These are phyloP conservation scores for Verasper variegatus DNA, from an alignment of 2,113 vertebrate genomes.

Conservation along the genomic window DNA sequence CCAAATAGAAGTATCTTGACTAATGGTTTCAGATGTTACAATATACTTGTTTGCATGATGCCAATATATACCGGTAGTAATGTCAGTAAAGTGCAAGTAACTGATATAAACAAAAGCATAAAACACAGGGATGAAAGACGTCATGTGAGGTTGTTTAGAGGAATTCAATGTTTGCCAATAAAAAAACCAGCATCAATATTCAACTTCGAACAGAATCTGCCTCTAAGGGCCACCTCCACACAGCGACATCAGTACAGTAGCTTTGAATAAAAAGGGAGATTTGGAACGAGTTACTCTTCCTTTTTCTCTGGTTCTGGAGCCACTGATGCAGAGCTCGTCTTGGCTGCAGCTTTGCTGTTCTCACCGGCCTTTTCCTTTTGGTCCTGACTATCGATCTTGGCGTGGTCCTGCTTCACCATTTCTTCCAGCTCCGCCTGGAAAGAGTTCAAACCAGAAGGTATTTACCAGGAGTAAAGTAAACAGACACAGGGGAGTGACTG, in stretches of 20 bases:
- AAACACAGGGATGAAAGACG: background rate
- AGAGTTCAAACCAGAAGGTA: background rate
- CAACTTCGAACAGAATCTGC: slow-evolving; percentile 13
- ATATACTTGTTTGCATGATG: background rate
- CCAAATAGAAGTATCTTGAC: background rate
- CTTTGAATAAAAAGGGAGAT: background rate
- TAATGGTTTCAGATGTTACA: background rate
- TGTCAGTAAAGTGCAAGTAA: slow-evolving; percentile 44
- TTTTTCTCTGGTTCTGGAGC: slow-evolving; percentile 55
- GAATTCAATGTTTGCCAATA: background rate
- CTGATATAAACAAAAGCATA: slow-evolving; percentile 16
- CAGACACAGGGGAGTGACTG: background rate
- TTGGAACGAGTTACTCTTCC: slow-evolving; percentile 58
- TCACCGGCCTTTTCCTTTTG: slow-evolving; percentile 56
- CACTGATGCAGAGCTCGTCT: slow-evolving; percentile 52
- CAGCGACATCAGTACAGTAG: background rate
- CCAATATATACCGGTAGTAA: slow-evolving; percentile 6
- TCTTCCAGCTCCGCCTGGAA: slow-evolving; percentile 88
- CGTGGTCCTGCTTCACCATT: slow-evolving; percentile 86
- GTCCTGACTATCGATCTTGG: slow-evolving; percentile 83
- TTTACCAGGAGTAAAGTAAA: background rate
- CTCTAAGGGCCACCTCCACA: background rate
- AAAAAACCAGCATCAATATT: slow-evolving; percentile 4
- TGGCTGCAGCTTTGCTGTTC: slow-evolving; percentile 55
- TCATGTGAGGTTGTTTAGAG: background rate